These are phyloP conservation scores for Pteronura brasiliensis DNA, from an alignment of 2,113 vertebrate species.

Conservation along the genomic window DNA sequence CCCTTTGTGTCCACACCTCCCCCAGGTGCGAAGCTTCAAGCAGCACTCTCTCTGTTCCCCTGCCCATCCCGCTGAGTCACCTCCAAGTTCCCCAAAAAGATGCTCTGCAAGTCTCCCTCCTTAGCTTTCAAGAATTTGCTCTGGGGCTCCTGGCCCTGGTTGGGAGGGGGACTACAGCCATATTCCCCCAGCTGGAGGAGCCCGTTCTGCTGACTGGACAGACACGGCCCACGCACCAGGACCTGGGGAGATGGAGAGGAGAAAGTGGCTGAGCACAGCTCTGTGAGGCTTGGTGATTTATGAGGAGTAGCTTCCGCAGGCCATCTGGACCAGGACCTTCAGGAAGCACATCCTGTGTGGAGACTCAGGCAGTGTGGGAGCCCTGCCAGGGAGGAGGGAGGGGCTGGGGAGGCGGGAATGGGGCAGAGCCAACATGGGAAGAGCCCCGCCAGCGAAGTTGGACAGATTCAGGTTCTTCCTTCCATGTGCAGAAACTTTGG, in stretches of 20 bases:
- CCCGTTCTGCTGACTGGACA: slow-evolving; percentile 72
- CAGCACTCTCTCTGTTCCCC: background rate
- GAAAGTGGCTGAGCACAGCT: slow-evolving; percentile 77
- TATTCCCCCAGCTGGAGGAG: background rate
- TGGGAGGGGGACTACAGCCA: background rate
- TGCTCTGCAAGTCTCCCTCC: background rate
- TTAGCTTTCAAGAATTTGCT: background rate
- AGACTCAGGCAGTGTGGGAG: slow-evolving; percentile 62
- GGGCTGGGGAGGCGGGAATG: background rate
- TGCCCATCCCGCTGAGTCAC: background rate
- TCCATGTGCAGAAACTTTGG: background rate
- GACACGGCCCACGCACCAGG: slow-evolving; percentile 68
- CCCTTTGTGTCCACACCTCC: background rate
- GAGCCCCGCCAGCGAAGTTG: background rate
- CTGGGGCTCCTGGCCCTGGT: background rate
- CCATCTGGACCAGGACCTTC: slow-evolving; percentile 77
- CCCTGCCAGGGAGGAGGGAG: slow-evolving; percentile 59
- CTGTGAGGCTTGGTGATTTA: slow-evolving; percentile 70
- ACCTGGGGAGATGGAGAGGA: slow-evolving; percentile 65
- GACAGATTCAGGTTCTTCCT: background rate
- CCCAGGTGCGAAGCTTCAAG: background rate
- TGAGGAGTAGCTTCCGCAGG: slow-evolving; percentile 70
- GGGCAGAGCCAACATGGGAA: background rate
- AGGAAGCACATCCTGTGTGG: slow-evolving; percentile 75
- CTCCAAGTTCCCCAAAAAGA: background rate